A percentile compares a stretch with the other conserved stretches of the same genome.
phyloP scores from a whole-genome alignment of 2,113 vertebrate species.

The Morphnarchus princeps region DNA sequence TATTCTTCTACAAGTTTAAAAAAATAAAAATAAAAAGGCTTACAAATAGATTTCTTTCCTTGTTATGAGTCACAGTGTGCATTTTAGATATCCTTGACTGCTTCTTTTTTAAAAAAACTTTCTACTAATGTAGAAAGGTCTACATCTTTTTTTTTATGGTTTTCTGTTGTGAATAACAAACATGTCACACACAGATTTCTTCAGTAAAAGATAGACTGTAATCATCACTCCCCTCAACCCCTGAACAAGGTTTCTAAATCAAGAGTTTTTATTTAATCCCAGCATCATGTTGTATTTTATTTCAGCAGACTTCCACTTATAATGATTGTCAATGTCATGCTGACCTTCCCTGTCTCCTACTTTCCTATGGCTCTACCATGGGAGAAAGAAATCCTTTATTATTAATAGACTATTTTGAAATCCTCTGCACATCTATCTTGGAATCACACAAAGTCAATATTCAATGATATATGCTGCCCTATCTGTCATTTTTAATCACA shows the following conservation, averaged over 20 bases:
- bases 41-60: not conserved
- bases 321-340: not conserved
- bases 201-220: not conserved
- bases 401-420: slow-evolving; percentile 13
- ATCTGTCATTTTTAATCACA: slow-evolving; percentile 11
- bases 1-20: not conserved
- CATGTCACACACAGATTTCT: not conserved
- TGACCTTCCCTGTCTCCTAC: slow-evolving; percentile 6
- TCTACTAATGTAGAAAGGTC: not conserved
- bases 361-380: not conserved
- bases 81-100: not conserved
- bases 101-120: not conserved
- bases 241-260: not conserved
- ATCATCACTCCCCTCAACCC: not conserved
- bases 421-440: not conserved
- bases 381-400: slow-evolving; percentile 18
- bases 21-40: not conserved
- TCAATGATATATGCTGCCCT: not conserved
- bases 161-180: not conserved
- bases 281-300: not conserved
- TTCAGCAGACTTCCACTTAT: not conserved
- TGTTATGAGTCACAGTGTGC: not conserved
- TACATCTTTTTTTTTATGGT: not conserved
- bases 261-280: not conserved
- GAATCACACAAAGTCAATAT: slow-evolving; percentile 45